Evolutionary conservation across 2,888 invertebrate genomes (phyloP).

Genomic region (Ophonus ardosiacus): DNA sequence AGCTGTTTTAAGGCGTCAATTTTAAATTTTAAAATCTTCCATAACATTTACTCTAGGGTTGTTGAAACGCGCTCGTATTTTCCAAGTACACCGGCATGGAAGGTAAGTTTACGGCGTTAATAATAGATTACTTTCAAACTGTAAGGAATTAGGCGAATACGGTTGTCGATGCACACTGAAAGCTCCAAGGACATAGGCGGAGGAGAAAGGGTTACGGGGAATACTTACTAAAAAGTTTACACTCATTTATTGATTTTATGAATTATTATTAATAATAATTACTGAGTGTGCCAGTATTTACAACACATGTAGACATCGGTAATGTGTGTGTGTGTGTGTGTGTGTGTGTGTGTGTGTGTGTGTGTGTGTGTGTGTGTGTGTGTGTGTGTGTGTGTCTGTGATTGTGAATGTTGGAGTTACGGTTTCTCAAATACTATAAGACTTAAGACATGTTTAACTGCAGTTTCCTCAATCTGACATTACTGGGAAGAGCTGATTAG

Average conservation of each 20-base stretch:
- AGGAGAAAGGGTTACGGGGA: not conserved
- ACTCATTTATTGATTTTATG: not conserved
- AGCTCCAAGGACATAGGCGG: constrained; percentile 3
- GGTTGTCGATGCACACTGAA: constrained; percentile 24
- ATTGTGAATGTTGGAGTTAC: no score
- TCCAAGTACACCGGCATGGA: constrained; percentile 1
- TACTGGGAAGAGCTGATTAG: no score
- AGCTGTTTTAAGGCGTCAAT: not conserved
- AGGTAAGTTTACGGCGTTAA: constrained; percentile 18
- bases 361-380: no score
- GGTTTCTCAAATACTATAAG: no score
- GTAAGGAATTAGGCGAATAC: constrained; percentile 36
- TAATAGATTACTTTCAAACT: constrained; percentile 22
- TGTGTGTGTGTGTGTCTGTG: no score
- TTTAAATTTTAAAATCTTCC: constrained; percentile 34
- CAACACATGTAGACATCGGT: no score
- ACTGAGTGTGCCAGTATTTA: no score
- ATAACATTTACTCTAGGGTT: constrained; percentile 19
- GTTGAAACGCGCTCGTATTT: constrained; percentile 32
- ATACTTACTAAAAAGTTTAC: not conserved
- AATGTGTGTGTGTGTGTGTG: no score
- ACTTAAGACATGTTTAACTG: no score
- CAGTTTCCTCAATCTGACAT: no score
- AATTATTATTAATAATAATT: not conserved
- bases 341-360: no score